Conservation (phyloP, 2,113 vertebrate genomes). For the Micromys minutus region DNA sequence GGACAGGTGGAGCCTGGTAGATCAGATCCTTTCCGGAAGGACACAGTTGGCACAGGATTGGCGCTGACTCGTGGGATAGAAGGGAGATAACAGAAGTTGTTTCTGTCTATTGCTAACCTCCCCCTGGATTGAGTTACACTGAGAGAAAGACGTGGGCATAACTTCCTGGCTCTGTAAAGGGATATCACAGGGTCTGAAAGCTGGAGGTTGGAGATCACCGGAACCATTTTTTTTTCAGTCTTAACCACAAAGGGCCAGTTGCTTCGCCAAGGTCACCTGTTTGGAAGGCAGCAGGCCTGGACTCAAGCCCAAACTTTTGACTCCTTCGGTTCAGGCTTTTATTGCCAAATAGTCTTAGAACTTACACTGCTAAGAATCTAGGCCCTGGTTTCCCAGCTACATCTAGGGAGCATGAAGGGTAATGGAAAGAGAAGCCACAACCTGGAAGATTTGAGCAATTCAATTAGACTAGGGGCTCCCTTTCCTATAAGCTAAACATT, state of each 20-base stretch:
- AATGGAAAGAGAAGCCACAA: neutral
- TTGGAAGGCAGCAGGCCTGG: neutral
- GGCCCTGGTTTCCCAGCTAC: neutral
- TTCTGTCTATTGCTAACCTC: neutral
- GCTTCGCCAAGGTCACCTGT: neutral
- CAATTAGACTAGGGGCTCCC: neutral
- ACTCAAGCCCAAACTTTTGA: neutral
- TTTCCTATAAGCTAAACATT: too few relatives aligned
- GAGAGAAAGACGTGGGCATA: neutral
- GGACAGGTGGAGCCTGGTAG: neutral
- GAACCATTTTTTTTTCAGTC: neutral
- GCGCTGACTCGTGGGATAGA: neutral
- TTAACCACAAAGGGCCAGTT: neutral
- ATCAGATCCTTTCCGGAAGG: neutral
- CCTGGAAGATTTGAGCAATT: slow-evolving; percentile 9
- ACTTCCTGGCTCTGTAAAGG: neutral
- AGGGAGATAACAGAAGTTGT: neutral
- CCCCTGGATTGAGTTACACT: neutral
- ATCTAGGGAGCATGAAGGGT: too few relatives aligned
- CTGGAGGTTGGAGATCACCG: neutral
- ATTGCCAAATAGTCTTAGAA: neutral
- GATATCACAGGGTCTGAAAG: neutral
- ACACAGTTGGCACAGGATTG: neutral
- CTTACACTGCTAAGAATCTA: neutral
- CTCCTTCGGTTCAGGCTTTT: neutral